Conservation (phyloP, 92 coral and sea anemone genomes). For the Hydrozoanthus gracilis region DNA sequence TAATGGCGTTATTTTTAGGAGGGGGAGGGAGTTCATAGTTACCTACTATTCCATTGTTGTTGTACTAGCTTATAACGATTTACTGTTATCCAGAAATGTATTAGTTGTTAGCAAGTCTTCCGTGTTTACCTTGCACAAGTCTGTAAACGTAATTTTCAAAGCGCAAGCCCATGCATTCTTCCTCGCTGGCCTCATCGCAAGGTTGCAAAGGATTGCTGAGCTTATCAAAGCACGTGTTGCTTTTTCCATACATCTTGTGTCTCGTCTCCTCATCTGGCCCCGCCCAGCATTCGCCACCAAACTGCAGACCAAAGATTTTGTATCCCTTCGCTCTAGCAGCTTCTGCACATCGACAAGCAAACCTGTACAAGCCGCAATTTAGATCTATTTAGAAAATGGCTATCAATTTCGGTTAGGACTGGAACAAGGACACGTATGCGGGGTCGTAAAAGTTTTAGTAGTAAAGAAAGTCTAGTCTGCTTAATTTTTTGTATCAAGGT, state of each 20-base stretch:
- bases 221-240: neutral
- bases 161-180: neutral
- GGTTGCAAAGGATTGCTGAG: neutral
- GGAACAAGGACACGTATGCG: no score
- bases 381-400: no score
- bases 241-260: neutral
- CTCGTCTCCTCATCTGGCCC: constrained; percentile 15
- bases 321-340: constrained; percentile 16
- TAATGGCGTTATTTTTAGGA: no score
- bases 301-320: constrained; percentile 14
- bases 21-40: no score
- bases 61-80: no score
- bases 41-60: no score
- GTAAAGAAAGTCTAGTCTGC: no score
- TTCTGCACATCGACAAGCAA: constrained; percentile 21
- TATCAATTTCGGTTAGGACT: no score
- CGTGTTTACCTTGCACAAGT: neutral
- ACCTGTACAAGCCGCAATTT: neutral
- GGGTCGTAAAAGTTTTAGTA: no score
- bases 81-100: no score
- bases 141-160: neutral
- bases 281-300: constrained; percentile 18
- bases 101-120: no score
- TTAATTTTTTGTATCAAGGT: no score
- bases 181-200: neutral